phyloP scores from a whole-genome alignment of 1,140 invertebrate species.

The Anastrepha obliqua region DNA sequence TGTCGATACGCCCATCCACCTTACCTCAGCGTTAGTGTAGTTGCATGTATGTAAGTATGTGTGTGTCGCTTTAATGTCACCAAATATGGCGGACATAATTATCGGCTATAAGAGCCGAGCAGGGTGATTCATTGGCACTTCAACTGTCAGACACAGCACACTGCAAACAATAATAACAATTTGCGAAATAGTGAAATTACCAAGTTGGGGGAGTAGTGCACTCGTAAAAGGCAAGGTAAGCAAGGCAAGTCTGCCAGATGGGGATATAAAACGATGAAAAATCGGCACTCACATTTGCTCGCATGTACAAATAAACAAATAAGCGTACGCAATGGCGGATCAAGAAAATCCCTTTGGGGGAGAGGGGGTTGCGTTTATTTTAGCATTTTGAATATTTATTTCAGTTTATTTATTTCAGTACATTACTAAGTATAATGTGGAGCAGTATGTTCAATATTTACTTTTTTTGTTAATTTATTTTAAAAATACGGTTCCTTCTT shows the following conservation, averaged over 20 bases:
- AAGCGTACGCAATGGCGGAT: too few relatives aligned
- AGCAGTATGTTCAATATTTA: too few relatives aligned
- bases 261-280: background rate
- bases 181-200: background rate
- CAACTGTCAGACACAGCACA: background rate
- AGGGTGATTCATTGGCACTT: slow-evolving; percentile 34
- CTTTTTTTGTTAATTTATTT: too few relatives aligned
- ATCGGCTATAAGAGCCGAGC: slow-evolving; percentile 3
- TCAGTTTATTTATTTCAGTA: too few relatives aligned
- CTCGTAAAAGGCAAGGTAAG: slow-evolving; percentile 42
- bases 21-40: background rate
- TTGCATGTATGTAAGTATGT: background rate
- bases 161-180: slow-evolving; percentile 19
- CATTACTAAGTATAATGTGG: too few relatives aligned
- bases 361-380: too few relatives aligned
- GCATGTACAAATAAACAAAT: too few relatives aligned
- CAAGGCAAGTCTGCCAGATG: background rate
- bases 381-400: too few relatives aligned
- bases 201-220: slow-evolving; percentile 36
- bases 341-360: too few relatives aligned
- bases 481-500: too few relatives aligned
- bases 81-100: slow-evolving; percentile 35
- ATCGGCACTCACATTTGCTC: too few relatives aligned
- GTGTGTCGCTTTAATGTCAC: background rate
- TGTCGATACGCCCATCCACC: background rate